Conservation (phyloP, 2,888 invertebrate genomes). For the Macrophya annulata region DNA sequence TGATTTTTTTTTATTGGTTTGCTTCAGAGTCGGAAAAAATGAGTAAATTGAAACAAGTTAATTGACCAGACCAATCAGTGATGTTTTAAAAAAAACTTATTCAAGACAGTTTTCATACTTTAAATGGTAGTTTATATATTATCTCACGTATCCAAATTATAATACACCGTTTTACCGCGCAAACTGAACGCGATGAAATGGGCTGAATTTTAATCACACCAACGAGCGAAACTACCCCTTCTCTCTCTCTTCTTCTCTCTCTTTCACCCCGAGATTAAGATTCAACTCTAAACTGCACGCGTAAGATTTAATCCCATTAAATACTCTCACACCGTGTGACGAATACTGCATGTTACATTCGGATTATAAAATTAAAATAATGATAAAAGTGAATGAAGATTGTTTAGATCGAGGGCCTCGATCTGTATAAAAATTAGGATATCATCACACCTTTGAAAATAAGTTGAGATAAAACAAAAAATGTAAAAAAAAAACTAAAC, state of each 20-base stretch:
- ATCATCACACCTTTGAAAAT: background rate
- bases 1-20: background rate
- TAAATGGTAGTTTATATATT: background rate
- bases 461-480: background rate
- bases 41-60: background rate
- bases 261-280: constrained; percentile 5
- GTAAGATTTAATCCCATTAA: background rate
- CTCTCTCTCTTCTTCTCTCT: background rate
- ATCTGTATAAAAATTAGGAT: background rate
- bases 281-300: background rate
- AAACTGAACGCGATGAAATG: constrained; percentile 24
- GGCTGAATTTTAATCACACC: constrained; percentile 48
- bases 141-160: constrained; percentile 20
- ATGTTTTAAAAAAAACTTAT: background rate
- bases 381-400: background rate
- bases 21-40: constrained; percentile 6
- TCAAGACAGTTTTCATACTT: constrained; percentile 1
- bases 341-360: background rate
- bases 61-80: background rate
- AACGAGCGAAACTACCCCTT: background rate
- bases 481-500: background rate
- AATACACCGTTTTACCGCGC: constrained; percentile 16
- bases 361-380: background rate
- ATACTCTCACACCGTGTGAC: background rate
- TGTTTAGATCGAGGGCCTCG: background rate